These are phyloP conservation scores for Podilymbus podiceps DNA, from an alignment of 2,113 vertebrate genomes.

Conservation along the genomic window DNA sequence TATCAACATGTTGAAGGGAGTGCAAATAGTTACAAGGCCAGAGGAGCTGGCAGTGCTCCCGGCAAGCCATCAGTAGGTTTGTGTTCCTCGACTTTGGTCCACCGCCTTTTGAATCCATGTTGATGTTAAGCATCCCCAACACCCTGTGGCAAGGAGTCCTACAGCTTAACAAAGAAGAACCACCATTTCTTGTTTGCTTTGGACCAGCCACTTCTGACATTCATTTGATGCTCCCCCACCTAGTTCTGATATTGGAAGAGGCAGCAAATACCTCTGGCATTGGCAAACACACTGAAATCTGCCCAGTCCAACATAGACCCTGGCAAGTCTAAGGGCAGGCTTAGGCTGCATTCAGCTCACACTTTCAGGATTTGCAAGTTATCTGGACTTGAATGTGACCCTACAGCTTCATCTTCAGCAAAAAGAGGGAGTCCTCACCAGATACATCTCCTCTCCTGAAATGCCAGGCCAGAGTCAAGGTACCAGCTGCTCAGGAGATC, in stretches of 20 bases:
- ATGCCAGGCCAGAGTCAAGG: background rate
- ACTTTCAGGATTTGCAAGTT: background rate
- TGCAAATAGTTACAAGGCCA: background rate
- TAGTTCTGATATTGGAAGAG: background rate
- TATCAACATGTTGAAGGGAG: background rate
- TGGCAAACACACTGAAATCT: background rate
- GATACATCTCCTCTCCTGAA: background rate
- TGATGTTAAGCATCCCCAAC: background rate
- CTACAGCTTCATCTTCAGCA: background rate
- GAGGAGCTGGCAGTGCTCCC: background rate
- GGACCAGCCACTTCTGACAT: background rate
- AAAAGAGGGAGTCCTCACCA: background rate
- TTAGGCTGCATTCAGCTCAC: background rate
- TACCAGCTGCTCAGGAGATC: background rate
- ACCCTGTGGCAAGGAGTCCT: background rate
- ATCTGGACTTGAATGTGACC: background rate
- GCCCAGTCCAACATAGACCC: background rate
- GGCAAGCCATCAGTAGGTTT: background rate
- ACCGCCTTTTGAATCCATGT: background rate
- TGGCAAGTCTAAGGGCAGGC: background rate
- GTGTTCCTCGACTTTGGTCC: background rate
- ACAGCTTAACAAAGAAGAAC: background rate
- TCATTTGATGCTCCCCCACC: background rate
- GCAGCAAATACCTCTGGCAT: background rate
- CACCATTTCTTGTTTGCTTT: background rate